These are phyloP conservation scores for Yoshiicerus persimilis DNA, from an alignment of 1,140 invertebrate genomes.

Conservation along the genomic window DNA sequence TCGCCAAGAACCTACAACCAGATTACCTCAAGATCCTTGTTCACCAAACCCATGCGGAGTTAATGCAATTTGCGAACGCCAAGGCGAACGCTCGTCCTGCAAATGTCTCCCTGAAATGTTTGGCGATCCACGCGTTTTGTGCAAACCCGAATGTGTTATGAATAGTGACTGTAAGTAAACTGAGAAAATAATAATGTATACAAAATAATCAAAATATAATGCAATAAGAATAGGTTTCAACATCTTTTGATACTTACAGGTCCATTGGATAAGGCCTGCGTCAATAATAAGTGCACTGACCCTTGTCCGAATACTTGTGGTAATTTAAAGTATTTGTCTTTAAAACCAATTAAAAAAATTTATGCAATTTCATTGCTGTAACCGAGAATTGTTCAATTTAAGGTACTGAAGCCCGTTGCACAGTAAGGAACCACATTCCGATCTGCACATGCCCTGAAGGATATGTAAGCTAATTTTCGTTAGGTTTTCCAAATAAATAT, in stretches of 20 bases:
- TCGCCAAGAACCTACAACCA: neutral
- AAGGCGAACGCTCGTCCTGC: slow-evolving; percentile 67
- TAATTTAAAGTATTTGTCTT: no score
- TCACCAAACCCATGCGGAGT: slow-evolving; percentile 73
- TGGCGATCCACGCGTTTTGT: slow-evolving; percentile 72
- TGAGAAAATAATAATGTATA: neutral
- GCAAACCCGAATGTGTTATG: slow-evolving; percentile 73
- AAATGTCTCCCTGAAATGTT: slow-evolving; percentile 61
- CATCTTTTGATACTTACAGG: slow-evolving; percentile 54
- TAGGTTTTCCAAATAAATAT: neutral
- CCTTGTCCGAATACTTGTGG: slow-evolving; percentile 67
- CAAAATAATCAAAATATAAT: no score
- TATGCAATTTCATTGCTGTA: no score
- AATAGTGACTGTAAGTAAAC: slow-evolving; percentile 68
- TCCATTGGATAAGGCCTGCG: slow-evolving; percentile 79
- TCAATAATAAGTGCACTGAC: slow-evolving; percentile 76
- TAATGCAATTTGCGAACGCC: slow-evolving; percentile 71
- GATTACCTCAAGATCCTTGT: slow-evolving; percentile 64
- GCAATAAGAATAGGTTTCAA: neutral
- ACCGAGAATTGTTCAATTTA: no score
- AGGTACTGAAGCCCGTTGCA: slow-evolving; percentile 53
- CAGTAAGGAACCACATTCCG: slow-evolving; percentile 55
- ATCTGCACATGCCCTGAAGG: slow-evolving; percentile 65
- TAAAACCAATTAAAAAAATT: no score
- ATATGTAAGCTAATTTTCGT: neutral